Conservation (phyloP, 1,140 invertebrate genomes). For the Metaphire vulgaris region DNA sequence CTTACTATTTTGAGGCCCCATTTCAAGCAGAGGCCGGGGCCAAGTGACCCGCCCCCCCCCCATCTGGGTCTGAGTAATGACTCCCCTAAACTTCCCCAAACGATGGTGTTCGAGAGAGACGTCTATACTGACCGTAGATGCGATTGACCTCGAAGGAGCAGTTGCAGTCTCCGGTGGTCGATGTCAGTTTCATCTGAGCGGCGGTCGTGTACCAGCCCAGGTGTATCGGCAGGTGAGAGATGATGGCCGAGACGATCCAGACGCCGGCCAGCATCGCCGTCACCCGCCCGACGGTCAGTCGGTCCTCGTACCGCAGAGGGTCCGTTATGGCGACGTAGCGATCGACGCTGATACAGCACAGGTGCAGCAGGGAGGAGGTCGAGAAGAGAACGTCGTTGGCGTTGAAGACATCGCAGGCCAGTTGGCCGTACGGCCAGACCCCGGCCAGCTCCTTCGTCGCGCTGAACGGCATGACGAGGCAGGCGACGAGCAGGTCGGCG, state of each 20-base stretch:
- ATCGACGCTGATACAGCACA: conserved; percentile 69
- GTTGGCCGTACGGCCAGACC: conserved; percentile 88
- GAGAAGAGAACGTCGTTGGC: conserved; percentile 90
- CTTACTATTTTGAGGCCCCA: too few species aligned
- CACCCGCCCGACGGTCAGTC: conserved; percentile 46
- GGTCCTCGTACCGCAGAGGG: conserved; percentile 48
- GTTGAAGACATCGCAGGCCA: conserved; percentile 86
- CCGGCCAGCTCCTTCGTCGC: conserved; percentile 54
- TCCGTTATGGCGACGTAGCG: conserved; percentile 51
- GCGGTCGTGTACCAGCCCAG: conserved; percentile 47
- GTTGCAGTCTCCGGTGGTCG: background rate
- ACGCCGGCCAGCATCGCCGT: conserved; percentile 44
- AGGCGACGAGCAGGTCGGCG: conserved; percentile 82
- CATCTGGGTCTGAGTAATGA: too few species aligned
- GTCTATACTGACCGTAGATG: conserved; percentile 66
- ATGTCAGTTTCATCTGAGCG: background rate
- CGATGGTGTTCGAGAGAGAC: too few species aligned
- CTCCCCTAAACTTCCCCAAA: too few species aligned
- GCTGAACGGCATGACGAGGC: conserved; percentile 66
- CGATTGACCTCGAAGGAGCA: conserved; percentile 73
- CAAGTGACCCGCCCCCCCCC: too few species aligned
- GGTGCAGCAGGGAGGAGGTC: conserved; percentile 84
- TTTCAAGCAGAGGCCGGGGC: too few species aligned
- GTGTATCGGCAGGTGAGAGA: conserved; percentile 52
- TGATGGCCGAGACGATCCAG: conserved; percentile 49